Evolutionary conservation across 2,888 invertebrate genomes (phyloP).

Genomic region (Dastarcus helophoroides): DNA sequence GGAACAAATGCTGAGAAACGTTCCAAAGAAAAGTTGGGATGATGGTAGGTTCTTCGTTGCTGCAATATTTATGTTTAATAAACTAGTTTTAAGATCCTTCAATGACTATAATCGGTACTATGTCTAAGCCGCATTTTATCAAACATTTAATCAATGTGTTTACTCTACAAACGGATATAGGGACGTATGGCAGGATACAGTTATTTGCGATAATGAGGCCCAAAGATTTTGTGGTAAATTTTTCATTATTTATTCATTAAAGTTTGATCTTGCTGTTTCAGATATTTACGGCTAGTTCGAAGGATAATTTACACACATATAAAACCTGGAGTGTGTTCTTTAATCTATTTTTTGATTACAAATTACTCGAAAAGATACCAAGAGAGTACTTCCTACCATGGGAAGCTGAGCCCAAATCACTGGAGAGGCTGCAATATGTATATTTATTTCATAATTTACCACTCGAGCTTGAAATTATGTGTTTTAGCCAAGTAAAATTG

Average conservation of each 20-base stretch:
- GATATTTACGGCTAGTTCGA: constrained; percentile 46
- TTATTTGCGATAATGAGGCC: constrained; percentile 51
- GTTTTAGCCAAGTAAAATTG: constrained; percentile 21
- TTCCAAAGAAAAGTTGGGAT: constrained; percentile 37
- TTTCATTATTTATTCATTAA: not conserved
- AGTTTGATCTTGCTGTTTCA: constrained; percentile 24
- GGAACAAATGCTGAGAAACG: constrained; percentile 40
- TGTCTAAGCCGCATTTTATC: constrained; percentile 47
- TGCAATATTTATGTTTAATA: constrained; percentile 10
- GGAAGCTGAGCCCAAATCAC: constrained; percentile 28
- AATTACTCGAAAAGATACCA: constrained; percentile 49
- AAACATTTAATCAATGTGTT: constrained; percentile 49
- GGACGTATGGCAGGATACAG: constrained; percentile 48
- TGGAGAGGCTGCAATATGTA: constrained; percentile 8
- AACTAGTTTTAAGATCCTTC: constrained; percentile 37
- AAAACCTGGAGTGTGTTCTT: constrained; percentile 50
- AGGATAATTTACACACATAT: constrained; percentile 42
- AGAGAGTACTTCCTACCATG: constrained; percentile 57
- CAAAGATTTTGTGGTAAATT: constrained; percentile 48
- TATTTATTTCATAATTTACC: too few species aligned
- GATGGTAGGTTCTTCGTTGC: constrained; percentile 34
- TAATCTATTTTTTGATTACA: constrained; percentile 54
- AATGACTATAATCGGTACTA: constrained; percentile 49
- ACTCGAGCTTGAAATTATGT: not conserved
- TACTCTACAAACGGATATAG: constrained; percentile 45